Percentiles rank a stretch among this genome's conserved stretches.
Evolutionary conservation across 1,140 invertebrate species (phyloP).

Genomic region (Drosophila tsacasi): DNA sequence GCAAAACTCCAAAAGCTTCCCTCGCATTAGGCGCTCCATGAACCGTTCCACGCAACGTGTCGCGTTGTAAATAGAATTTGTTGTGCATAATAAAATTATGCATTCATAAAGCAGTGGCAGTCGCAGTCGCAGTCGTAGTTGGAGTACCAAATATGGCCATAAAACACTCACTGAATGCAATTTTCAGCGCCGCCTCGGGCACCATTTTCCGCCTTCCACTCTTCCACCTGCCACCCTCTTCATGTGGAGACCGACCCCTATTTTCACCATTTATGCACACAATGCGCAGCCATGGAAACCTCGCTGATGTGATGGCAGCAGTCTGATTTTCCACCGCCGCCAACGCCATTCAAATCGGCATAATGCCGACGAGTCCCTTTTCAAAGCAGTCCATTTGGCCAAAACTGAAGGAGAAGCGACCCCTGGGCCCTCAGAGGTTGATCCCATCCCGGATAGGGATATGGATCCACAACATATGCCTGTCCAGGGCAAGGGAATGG

Average conservation of each 20-base stretch:
- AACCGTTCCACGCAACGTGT: slow-evolving; percentile 48
- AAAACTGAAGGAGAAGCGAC: slow-evolving; percentile 25
- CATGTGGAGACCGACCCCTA: neutral
- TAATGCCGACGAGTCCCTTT: slow-evolving; percentile 10
- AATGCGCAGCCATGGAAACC: slow-evolving; percentile 30
- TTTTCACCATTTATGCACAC: slow-evolving; percentile 13
- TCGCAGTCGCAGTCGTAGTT: slow-evolving; percentile 6
- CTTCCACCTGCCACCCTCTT: no score
- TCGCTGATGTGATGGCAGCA: slow-evolving; percentile 14
- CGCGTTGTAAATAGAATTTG: slow-evolving; percentile 62
- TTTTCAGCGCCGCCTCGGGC: slow-evolving; percentile 23
- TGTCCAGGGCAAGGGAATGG: neutral
- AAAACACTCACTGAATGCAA: slow-evolving; percentile 47
- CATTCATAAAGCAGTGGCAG: slow-evolving; percentile 55
- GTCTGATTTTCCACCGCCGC: slow-evolving; percentile 23
- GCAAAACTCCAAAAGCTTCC: neutral
- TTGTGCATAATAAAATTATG: slow-evolving; percentile 72
- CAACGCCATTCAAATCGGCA: slow-evolving; percentile 23
- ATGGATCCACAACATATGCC: slow-evolving; percentile 12
- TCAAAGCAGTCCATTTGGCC: slow-evolving; percentile 35
- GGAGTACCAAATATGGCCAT: slow-evolving; percentile 25
- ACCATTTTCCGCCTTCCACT: neutral
- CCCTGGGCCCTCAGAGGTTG: neutral
- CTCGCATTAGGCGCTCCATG: slow-evolving; percentile 45
- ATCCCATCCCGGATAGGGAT: neutral